Evolutionary conservation across 37 sponge, comb jelly and placozoan species (phyloP), one percentile per base, ranked within the genome.

Genomic region (Bolinopsis microptera): DNA sequence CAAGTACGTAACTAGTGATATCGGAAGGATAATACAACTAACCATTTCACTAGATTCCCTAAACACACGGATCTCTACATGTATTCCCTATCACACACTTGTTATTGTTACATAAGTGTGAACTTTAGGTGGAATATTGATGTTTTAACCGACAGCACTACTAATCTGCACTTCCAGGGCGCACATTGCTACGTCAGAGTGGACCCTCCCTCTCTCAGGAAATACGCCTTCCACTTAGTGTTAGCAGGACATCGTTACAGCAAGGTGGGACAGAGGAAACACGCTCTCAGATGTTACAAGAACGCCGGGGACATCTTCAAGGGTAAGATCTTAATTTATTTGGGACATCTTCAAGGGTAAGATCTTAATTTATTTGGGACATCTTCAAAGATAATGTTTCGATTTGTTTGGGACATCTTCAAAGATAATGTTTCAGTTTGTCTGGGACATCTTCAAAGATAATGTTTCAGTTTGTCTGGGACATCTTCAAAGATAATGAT

Each of bases 191-290:
- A 95, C 76, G 95, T 96, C 5, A 77, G 93, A 0, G 30, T 90
- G 68, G 67, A 92, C 13, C 95, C 95, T 3, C 93, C 95, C 33
- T 95, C 95, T 94, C 38, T 67, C 0, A 92, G 98, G 21, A 96
- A 98, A 94, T 98, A 95, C 92, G 95, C 96, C 30, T 95, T 98
- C 38, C 97, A 98, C 93, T 36, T 97, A 25, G 93, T 98, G 5
- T 94, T 98, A 72, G 95, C 98, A 0, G 97, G 95, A 0, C 97
- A 98, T 76, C 93, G 97, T 48, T 97, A 93, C 94, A 93, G 94
- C 92, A 94, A 94, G 61, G 83, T 95, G 0, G 93, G 83, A 0
- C 97, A 97, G 94, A 28, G 90, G 90, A 86, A 86, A 41, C 90
- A 86, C 90, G 90, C 90, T 26, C 90, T 86, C 25, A 2, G 90